phyloP scores from a whole-genome alignment of 1,140 invertebrate species.

The Drosophila paulistorum region DNA sequence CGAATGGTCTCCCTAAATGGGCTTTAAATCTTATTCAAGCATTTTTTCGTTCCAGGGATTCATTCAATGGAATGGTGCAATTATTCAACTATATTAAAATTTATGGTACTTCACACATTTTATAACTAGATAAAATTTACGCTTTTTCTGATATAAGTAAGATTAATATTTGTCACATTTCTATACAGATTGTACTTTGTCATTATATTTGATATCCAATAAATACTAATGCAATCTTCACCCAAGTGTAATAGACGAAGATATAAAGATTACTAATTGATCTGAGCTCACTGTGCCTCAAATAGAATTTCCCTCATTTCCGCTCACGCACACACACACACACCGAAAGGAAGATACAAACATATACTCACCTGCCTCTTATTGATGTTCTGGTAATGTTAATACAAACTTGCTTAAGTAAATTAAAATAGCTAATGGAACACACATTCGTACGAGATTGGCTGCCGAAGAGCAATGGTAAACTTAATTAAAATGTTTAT shows the following conservation, averaged over 20 bases:
- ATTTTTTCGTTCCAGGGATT: too few species aligned
- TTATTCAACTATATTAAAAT: too few species aligned
- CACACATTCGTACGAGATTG: conserved; percentile 47
- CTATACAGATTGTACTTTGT: too few species aligned
- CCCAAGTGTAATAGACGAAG: background rate
- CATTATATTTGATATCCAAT: too few species aligned
- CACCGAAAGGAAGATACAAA: background rate
- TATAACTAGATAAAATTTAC: too few species aligned
- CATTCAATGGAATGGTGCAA: too few species aligned
- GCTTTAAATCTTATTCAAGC: too few species aligned
- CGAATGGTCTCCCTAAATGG: too few species aligned
- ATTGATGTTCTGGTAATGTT: conserved; percentile 44
- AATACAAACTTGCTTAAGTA: conserved; percentile 62
- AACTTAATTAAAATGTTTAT: conserved; percentile 67
- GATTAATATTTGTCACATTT: too few species aligned
- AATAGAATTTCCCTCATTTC: conserved; percentile 65
- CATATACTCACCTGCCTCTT: conserved; percentile 45
- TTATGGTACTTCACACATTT: too few species aligned
- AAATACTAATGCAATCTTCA: too few species aligned
- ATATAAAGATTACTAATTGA: background rate
- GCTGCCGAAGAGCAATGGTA: conserved; percentile 29
- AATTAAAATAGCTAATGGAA: conserved; percentile 67
- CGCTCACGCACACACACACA: conserved; percentile 23
- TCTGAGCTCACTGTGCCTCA: background rate
- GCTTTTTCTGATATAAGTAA: too few species aligned